Conservation (phyloP, 2,113 vertebrate species). For the Python bivittatus region DNA sequence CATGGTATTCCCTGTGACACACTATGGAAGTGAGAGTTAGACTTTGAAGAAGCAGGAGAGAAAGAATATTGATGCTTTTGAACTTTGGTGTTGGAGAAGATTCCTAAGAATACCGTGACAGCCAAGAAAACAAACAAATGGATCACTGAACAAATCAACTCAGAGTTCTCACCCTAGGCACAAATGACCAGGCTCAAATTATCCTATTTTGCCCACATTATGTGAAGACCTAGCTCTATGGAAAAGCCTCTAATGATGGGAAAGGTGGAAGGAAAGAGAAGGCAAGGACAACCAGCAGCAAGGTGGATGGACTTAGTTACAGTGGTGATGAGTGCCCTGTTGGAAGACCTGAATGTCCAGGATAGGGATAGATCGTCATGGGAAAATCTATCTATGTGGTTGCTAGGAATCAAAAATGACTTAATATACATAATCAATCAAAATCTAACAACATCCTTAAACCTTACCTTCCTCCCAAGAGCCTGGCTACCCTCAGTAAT, state of each 20-base stretch:
- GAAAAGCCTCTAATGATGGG: background rate
- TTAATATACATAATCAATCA: background rate
- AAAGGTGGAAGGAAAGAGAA: background rate
- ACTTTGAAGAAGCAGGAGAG: no score
- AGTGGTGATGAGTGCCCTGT: no score
- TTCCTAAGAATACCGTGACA: no score
- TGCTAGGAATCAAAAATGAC: background rate
- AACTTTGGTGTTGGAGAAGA: no score
- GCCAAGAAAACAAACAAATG: background rate
- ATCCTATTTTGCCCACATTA: background rate
- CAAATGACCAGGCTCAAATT: background rate
- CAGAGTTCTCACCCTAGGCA: no score
- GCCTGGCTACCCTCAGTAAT: background rate
- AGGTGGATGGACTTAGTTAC: background rate
- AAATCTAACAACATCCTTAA: background rate
- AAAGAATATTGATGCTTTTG: no score
- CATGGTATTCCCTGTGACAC: no score
- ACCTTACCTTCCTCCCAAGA: background rate
- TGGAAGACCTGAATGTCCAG: no score
- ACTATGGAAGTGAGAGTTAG: no score
- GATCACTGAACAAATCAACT: background rate
- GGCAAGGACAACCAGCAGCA: background rate
- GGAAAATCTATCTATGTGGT: background rate
- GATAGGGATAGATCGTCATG: background rate
- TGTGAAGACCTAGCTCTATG: background rate